Conservation (phyloP, 2,113 vertebrate species). For the Nibea albiflora region DNA sequence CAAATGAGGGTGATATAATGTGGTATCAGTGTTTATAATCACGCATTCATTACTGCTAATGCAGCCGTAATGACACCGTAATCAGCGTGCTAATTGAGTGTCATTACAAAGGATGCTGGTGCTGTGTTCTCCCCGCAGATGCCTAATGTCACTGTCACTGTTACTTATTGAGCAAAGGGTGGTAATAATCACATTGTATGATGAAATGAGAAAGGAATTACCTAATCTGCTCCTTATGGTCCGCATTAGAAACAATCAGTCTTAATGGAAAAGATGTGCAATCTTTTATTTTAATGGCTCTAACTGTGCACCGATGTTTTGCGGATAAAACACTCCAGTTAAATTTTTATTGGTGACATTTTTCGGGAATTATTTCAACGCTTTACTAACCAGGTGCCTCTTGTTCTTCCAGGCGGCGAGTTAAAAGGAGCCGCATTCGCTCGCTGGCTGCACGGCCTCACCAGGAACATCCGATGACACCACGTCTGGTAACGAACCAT, state of each 20-base stretch:
- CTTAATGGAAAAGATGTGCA: neutral
- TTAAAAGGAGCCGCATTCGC: conserved; percentile 12
- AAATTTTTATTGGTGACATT: neutral
- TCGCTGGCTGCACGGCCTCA: neutral
- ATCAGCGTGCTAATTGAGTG: conserved; percentile 71
- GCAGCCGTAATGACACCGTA: conserved; percentile 66
- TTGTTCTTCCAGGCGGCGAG: conserved; percentile 69
- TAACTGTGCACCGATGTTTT: neutral
- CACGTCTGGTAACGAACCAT: neutral
- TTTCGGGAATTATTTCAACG: neutral
- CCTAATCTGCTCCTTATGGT: conserved; percentile 37
- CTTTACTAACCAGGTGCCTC: conserved; percentile 47
- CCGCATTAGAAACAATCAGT: conserved; percentile 16
- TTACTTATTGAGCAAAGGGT: conserved; percentile 52
- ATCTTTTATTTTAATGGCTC: conserved; percentile 16
- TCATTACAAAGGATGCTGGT: conserved; percentile 62
- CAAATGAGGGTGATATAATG: conserved; percentile 64
- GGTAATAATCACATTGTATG: conserved; percentile 25
- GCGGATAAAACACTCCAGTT: neutral
- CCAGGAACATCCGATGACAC: conserved; percentile 22
- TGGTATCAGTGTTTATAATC: conserved; percentile 59
- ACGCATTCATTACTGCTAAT: conserved; percentile 73
- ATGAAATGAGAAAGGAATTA: conserved; percentile 39
- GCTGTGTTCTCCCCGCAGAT: conserved; percentile 46
- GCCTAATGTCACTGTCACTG: conserved; percentile 55